Conservation (phyloP, 2,888 invertebrate species). For the Rhamnusium bicolor region DNA sequence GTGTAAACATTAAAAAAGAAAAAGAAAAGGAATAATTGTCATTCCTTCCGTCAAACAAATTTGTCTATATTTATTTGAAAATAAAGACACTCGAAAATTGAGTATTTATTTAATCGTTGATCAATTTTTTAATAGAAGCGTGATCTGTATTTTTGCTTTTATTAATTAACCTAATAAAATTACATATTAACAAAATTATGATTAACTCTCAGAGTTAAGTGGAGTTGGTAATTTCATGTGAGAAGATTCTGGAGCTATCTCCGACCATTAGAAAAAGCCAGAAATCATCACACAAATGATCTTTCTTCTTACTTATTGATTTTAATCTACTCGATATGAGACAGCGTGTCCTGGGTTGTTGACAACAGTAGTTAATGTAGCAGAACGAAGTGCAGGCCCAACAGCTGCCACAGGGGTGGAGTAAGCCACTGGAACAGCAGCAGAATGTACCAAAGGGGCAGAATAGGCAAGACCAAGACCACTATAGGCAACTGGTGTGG, state of each 20-base stretch:
- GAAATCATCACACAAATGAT: background rate
- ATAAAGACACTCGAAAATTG: no score
- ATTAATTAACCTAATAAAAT: background rate
- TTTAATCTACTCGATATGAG: no score
- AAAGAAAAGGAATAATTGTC: no score
- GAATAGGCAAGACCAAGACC: background rate
- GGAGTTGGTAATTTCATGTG: background rate
- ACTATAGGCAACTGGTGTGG: background rate
- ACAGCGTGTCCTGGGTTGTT: background rate
- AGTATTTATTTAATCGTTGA: no score
- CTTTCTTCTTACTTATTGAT: no score
- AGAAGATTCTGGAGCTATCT: background rate
- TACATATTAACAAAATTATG: background rate
- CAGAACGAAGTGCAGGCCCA: no score
- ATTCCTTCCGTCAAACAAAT: no score
- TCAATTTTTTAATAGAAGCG: no score
- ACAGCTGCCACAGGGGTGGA: background rate
- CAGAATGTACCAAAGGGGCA: background rate
- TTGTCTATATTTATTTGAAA: no score
- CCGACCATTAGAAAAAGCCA: background rate
- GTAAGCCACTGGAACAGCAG: constrained; percentile 14
- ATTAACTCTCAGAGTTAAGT: background rate
- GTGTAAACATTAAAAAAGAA: no score
- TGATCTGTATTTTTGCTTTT: no score
- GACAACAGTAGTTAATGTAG: no score